phyloP scores from a whole-genome alignment of 2,113 vertebrate genomes.

The Myotis brandtii region DNA sequence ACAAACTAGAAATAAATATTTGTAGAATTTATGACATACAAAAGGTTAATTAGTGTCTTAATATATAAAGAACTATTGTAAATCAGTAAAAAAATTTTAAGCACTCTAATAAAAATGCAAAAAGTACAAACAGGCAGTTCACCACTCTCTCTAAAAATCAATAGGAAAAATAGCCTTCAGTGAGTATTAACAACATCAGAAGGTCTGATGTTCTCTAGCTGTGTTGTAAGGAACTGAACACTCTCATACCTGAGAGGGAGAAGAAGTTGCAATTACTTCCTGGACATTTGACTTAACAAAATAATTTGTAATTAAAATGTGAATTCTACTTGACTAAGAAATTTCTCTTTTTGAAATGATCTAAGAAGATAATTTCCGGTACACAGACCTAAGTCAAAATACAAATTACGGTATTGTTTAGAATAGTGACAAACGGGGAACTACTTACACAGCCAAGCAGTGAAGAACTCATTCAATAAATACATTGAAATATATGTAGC shows the following conservation, averaged over 20 bases:
- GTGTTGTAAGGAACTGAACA: neutral
- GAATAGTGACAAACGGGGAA: neutral
- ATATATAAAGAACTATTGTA: neutral
- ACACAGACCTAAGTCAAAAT: neutral
- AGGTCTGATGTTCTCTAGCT: neutral
- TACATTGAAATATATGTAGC: conserved; percentile 3
- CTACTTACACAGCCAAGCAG: neutral
- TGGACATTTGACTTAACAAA: neutral
- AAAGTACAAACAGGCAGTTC: neutral
- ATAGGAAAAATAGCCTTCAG: too few species aligned
- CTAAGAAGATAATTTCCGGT: neutral
- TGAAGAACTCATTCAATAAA: neutral
- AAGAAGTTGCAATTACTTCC: neutral
- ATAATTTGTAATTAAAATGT: conserved; percentile 45
- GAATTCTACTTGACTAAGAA: neutral
- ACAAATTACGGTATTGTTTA: neutral
- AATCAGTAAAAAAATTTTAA: conserved; percentile 36
- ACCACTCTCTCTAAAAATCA: neutral
- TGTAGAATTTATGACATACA: neutral
- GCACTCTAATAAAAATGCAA: neutral
- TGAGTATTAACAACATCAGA: neutral
- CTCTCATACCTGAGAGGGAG: neutral
- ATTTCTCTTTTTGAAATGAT: neutral
- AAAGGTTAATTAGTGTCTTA: conserved; percentile 16
- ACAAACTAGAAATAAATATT: neutral